Percentiles rank a stretch among this genome's conserved stretches.
These are phyloP conservation scores for Odontophorus gujanensis DNA, from an alignment of 2,113 vertebrate genomes.

Conservation along the genomic window DNA sequence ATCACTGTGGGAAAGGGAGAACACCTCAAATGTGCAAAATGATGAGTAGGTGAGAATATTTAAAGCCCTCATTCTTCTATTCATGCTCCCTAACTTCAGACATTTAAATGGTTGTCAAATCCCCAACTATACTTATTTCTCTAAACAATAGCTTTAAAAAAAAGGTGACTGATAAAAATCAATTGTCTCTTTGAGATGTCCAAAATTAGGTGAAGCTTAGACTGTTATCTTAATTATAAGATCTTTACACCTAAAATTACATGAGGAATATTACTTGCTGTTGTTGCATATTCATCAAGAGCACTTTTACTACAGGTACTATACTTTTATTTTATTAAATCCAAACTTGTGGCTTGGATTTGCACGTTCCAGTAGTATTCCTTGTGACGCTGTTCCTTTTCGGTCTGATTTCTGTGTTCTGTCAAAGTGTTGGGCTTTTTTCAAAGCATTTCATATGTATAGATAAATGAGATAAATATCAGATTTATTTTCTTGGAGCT, in stretches of 20 bases:
- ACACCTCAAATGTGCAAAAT: not conserved
- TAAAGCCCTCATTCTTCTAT: not conserved
- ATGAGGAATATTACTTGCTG: not conserved
- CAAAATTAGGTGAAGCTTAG: not conserved
- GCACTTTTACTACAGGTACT: not conserved
- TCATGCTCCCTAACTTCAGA: not conserved
- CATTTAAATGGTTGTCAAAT: not conserved
- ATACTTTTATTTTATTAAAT: not conserved
- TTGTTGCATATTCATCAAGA: not conserved
- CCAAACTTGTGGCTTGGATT: not conserved
- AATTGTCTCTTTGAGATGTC: not conserved
- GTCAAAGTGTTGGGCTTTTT: not conserved
- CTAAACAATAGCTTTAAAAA: not conserved
- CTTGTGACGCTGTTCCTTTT: not conserved
- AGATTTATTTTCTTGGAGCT: not conserved
- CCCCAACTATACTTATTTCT: not conserved
- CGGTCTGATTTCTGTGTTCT: not conserved
- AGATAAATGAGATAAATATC: not conserved
- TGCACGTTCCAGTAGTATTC: not conserved
- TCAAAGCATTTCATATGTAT: not conserved
- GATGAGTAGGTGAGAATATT: not conserved
- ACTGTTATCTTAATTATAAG: not conserved
- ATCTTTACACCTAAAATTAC: not conserved
- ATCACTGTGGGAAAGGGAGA: not conserved
- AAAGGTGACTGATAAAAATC: not conserved